These are phyloP conservation scores for Varanus salvator DNA, from an alignment of 2,113 vertebrate genomes.

Conservation along the genomic window DNA sequence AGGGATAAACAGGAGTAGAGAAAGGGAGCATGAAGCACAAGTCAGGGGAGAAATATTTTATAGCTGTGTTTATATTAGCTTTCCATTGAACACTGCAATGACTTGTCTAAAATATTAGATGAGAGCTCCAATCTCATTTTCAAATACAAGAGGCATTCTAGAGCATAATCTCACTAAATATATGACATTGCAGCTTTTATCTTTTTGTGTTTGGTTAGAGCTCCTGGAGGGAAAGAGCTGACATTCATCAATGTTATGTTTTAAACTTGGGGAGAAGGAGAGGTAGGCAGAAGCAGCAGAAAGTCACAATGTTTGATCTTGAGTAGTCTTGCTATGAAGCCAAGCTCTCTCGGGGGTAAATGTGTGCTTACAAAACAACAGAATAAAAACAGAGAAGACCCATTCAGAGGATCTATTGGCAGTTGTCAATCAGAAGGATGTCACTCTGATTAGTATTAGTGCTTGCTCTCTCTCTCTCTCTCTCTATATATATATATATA, in stretches of 20 bases:
- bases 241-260: slow-evolving; percentile 31
- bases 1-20: neutral
- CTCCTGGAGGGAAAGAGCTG: slow-evolving; percentile 37
- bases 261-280: slow-evolving; percentile 41
- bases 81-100: slow-evolving; percentile 7
- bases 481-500: slow-evolving; percentile 35
- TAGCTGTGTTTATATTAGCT: slow-evolving; percentile 17
- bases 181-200: slow-evolving; percentile 30
- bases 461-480: too few species aligned
- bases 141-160: slow-evolving; percentile 16
- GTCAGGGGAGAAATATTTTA: slow-evolving; percentile 16
- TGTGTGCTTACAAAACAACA: neutral
- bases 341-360: neutral
- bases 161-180: slow-evolving; percentile 12
- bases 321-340: slow-evolving; percentile 47
- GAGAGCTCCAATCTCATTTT: slow-evolving; percentile 21
- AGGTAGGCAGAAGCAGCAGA: neutral
- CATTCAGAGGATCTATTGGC: slow-evolving; percentile 47
- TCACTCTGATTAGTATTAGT: too few species aligned
- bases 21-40: neutral
- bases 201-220: slow-evolving; percentile 52
- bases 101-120: slow-evolving; percentile 10
- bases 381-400: slow-evolving; percentile 30
- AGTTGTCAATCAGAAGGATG: slow-evolving; percentile 52
- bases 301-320: slow-evolving; percentile 46